Percentiles rank a stretch among this genome's conserved stretches.
phyloP scores from a whole-genome alignment of 2,113 vertebrate genomes.

The Bostrychus sinensis region DNA sequence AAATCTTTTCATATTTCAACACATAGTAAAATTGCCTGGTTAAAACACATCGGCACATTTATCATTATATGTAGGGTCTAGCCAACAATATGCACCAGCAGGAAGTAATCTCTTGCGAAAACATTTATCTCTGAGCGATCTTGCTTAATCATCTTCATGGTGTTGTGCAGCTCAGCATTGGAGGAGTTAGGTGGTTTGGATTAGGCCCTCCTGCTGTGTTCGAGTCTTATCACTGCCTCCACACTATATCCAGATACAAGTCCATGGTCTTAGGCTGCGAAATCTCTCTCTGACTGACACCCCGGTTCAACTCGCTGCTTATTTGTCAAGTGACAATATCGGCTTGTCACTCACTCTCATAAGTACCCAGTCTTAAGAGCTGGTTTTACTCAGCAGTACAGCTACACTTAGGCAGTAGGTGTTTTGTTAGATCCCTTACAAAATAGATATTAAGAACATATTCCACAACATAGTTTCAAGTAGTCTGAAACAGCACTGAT shows the following conservation, averaged over 20 bases:
- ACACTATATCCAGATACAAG: constrained; percentile 66
- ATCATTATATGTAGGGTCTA: constrained; percentile 38
- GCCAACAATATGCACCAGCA: constrained; percentile 57
- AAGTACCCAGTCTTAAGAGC: constrained; percentile 20
- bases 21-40: constrained; percentile 35
- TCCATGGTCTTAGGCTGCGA: constrained; percentile 57
- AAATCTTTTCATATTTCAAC: constrained; percentile 34
- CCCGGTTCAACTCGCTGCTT: constrained; percentile 52
- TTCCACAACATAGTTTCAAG: no score
- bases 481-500: no score
- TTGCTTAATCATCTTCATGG: constrained; percentile 72
- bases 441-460: no score
- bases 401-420: no score
- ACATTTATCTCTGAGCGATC: constrained; percentile 75
- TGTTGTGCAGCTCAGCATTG: constrained; percentile 71
- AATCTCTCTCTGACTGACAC: constrained; percentile 34
- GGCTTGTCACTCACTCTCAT: constrained; percentile 37
- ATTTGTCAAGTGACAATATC: constrained; percentile 56
- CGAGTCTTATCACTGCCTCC: constrained; percentile 68
- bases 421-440: no score
- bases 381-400: neutral
- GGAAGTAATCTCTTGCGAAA: constrained; percentile 65
- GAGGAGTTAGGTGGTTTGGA: constrained; percentile 73
- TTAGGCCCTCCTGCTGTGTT: constrained; percentile 74
- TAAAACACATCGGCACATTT: constrained; percentile 27